Evolutionary conservation across 2,113 vertebrate genomes (phyloP).

Genomic region (Macrotus californicus): DNA sequence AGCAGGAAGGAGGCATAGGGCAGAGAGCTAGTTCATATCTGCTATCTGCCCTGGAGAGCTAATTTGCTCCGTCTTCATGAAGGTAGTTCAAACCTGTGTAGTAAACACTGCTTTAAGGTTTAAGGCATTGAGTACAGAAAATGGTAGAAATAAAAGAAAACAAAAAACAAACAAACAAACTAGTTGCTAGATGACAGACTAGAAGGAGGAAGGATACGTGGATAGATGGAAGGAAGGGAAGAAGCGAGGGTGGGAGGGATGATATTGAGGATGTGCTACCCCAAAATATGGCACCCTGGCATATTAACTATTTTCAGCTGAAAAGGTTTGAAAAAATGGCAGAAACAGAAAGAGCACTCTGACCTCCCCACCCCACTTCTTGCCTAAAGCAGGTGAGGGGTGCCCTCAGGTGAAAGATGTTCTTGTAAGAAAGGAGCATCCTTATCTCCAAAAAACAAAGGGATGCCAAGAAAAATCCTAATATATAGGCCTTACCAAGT

Average conservation of each 20-base stretch:
- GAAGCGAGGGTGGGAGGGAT: accelerated
- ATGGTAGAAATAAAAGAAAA: neutral
- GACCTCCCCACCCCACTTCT: neutral
- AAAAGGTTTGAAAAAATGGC: neutral
- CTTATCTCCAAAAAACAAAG: neutral
- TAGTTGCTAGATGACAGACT: neutral
- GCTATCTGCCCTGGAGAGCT: conserved; percentile 35
- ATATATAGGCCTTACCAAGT: neutral
- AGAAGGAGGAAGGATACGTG: neutral
- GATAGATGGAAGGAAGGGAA: neutral
- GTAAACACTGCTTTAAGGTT: conserved; percentile 36
- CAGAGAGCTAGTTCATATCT: neutral
- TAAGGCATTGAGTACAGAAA: conserved; percentile 11
- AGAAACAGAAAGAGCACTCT: neutral
- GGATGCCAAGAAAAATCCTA: neutral
- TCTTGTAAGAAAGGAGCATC: neutral
- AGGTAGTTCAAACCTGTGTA: neutral
- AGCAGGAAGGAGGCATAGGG: conserved; percentile 22
- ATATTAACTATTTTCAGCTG: neutral
- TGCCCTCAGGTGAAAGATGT: neutral
- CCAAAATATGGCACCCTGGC: neutral
- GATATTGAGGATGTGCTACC: neutral
- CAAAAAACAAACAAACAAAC: neutral
- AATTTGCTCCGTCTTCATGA: conserved; percentile 33
- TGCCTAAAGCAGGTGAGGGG: neutral